Percentiles rank a stretch among this genome's conserved stretches.
phyloP scores from a whole-genome alignment of 2,797 vertebrate genomes.

The Lepus oiostolus region DNA sequence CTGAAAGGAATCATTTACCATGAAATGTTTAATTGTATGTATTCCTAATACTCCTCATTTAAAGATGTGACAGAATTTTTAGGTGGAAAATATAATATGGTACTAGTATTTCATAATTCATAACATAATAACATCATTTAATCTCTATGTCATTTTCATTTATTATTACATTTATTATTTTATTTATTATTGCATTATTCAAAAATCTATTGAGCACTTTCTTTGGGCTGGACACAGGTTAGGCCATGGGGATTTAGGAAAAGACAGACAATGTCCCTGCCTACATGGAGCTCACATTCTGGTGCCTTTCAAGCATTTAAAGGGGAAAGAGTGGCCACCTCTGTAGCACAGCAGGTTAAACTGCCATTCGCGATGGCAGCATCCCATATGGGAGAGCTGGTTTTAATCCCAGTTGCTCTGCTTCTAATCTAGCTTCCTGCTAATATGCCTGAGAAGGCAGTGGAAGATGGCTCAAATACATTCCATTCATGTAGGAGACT shows the following conservation, averaged over 20 bases:
- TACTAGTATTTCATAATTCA: not conserved
- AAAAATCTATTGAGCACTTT: not conserved
- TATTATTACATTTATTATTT: not conserved
- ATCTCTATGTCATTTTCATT: slow-evolving; percentile 21
- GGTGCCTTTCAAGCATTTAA: not conserved
- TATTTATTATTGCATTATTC: not conserved
- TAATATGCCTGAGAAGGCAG: no score
- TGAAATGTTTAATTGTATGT: not conserved
- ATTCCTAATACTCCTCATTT: slow-evolving; percentile 46
- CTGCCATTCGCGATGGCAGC: no score
- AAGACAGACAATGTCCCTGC: not conserved
- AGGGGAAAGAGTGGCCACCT: not conserved
- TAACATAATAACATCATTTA: not conserved
- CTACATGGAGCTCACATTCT: not conserved
- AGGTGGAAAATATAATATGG: slow-evolving; percentile 12
- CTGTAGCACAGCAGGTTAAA: no score
- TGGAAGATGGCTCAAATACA: no score
- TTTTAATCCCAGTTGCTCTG: no score
- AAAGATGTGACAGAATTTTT: slow-evolving; percentile 28
- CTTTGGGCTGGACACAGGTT: not conserved
- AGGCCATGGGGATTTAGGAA: not conserved
- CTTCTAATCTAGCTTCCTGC: no score
- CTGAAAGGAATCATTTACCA: not conserved
- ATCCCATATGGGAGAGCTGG: no score
- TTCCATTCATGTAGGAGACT: no score